These are phyloP conservation scores for Lepidocolaptes lacrymiger DNA, from an alignment of 2,797 vertebrate species.

Conservation along the genomic window DNA sequence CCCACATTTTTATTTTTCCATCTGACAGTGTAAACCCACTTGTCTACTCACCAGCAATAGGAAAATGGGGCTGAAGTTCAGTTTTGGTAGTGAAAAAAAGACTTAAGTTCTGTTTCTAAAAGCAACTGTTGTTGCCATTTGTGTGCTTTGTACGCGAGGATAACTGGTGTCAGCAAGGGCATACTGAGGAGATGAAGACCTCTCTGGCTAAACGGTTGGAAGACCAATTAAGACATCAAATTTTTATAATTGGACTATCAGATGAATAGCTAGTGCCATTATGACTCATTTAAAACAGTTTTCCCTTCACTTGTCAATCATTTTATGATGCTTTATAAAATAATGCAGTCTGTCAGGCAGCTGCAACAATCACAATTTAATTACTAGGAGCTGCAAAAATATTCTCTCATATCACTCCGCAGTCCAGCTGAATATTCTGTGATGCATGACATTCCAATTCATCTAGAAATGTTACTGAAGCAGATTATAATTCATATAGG, in stretches of 20 bases:
- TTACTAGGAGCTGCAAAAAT: slow-evolving; percentile 38
- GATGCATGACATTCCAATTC: slow-evolving; percentile 21
- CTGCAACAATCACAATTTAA: slow-evolving; percentile 63
- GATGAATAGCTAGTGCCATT: slow-evolving; percentile 17
- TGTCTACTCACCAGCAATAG: not conserved
- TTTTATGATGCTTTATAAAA: slow-evolving; percentile 16
- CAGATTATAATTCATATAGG: not conserved
- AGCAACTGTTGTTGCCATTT: not conserved
- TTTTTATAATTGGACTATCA: not conserved
- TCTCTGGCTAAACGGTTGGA: not conserved
- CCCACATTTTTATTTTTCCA: not conserved
- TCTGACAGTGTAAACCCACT: not conserved
- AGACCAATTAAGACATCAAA: slow-evolving; percentile 27
- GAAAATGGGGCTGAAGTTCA: not conserved
- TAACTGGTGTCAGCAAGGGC: not conserved
- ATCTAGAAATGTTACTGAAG: slow-evolving; percentile 21
- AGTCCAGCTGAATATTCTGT: slow-evolving; percentile 17
- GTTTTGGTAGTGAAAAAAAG: not conserved
- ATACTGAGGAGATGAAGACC: not conserved
- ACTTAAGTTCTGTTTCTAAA: not conserved
- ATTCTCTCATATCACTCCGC: slow-evolving; percentile 12
- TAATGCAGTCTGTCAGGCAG: slow-evolving; percentile 39
- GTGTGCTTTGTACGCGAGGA: not conserved
- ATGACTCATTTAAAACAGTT: slow-evolving; percentile 27
- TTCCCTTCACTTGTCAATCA: slow-evolving; percentile 38